phyloP scores from a whole-genome alignment of 2,113 vertebrate genomes.

The Mola mola region DNA sequence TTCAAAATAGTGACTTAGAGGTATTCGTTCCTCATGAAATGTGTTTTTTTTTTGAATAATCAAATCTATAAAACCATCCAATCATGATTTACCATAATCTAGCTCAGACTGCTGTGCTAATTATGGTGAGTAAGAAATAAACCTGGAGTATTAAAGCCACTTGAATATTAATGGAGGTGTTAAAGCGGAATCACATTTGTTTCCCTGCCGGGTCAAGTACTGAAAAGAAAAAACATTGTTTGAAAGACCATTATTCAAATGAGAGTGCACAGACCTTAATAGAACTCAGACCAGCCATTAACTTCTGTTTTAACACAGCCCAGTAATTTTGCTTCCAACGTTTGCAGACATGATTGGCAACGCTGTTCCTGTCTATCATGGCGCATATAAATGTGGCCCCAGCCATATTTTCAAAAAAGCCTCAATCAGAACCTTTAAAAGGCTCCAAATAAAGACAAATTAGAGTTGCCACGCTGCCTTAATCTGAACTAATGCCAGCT shows the following conservation, averaged over 20 bases:
- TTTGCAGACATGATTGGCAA: constrained; percentile 67
- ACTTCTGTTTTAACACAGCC: constrained; percentile 70
- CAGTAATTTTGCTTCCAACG: constrained; percentile 66
- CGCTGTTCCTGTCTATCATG: constrained; percentile 48
- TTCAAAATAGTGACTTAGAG: not conserved
- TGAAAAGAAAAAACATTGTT: constrained; percentile 67
- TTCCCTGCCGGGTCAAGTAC: constrained; percentile 74
- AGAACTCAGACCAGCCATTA: constrained; percentile 76
- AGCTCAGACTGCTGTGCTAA: constrained; percentile 53
- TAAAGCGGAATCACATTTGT: constrained; percentile 75
- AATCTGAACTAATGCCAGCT: constrained; percentile 68
- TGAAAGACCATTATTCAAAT: constrained; percentile 84
- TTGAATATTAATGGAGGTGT: constrained; percentile 81
- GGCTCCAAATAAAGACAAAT: constrained; percentile 73
- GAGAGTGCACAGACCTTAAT: constrained; percentile 75
- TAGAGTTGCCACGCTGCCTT: constrained; percentile 66
- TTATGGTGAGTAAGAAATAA: constrained; percentile 66
- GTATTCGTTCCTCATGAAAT: not conserved
- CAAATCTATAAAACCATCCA: constrained; percentile 28
- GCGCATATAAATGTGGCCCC: constrained; percentile 67
- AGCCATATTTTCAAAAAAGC: constrained; percentile 71
- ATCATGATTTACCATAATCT: constrained; percentile 60
- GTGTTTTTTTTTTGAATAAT: not conserved
- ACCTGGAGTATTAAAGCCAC: constrained; percentile 75
- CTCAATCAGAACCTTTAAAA: constrained; percentile 69